phyloP scores from a whole-genome alignment of 2,113 vertebrate species.

The Uria aalge region DNA sequence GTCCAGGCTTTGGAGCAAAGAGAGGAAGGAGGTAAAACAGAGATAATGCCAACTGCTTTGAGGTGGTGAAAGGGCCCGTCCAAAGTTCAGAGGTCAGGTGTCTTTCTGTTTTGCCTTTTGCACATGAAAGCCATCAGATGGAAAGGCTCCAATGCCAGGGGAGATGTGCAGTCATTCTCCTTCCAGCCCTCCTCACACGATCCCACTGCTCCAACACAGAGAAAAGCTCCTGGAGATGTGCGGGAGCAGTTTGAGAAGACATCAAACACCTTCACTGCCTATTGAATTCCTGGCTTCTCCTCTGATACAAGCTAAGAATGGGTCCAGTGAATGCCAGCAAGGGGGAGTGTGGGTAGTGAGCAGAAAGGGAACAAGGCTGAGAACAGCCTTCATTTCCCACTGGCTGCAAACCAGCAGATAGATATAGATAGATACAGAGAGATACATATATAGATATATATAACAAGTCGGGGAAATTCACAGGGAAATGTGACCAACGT shows the following conservation, averaged over 20 bases:
- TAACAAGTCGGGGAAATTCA: neutral
- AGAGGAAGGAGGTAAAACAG: slow-evolving; percentile 31
- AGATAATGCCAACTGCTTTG: slow-evolving; percentile 22
- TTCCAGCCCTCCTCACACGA: neutral
- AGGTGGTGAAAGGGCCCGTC: neutral
- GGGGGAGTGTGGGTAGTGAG: neutral
- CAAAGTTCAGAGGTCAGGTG: neutral
- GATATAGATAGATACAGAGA: neutral
- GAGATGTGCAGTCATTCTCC: neutral
- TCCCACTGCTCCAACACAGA: neutral
- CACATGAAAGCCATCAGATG: neutral
- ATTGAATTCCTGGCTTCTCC: neutral
- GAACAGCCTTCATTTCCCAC: slow-evolving; percentile 15
- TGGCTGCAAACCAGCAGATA: neutral
- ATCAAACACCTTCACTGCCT: neutral
- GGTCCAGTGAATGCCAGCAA: neutral
- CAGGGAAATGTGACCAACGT: neutral
- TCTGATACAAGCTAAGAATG: neutral
- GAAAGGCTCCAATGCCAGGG: neutral
- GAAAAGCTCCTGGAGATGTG: neutral
- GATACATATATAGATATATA: neutral
- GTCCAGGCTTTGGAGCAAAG: neutral
- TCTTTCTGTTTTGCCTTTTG: slow-evolving; percentile 15
- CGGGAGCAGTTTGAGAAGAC: neutral
- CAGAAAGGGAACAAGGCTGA: neutral